Evolutionary conservation across 2,797 vertebrate species (phyloP).

Genomic region (Clamator glandarius): DNA sequence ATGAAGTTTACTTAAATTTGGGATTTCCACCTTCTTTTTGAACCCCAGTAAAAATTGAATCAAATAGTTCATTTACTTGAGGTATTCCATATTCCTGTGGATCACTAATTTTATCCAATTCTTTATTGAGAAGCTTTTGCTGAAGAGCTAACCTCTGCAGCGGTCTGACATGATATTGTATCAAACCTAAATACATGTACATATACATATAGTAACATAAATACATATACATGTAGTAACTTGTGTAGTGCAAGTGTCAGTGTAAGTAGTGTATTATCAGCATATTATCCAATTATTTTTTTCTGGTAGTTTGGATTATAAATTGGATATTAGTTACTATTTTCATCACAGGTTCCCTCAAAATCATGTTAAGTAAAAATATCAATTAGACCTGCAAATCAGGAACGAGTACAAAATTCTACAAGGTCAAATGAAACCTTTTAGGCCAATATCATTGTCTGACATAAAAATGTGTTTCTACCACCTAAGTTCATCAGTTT

Average conservation of each 20-base stretch:
- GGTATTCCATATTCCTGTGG: conserved; percentile 70
- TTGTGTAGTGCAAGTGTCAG: conserved; percentile 13
- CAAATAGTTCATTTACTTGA: conserved; percentile 76
- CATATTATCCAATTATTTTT: too few relatives aligned
- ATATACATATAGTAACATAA: conserved; percentile 75
- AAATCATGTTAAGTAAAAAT: too few relatives aligned
- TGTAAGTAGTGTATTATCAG: too few relatives aligned
- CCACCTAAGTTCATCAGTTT: too few relatives aligned
- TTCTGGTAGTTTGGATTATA: too few relatives aligned
- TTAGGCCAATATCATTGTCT: too few relatives aligned
- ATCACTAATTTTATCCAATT: conserved; percentile 75
- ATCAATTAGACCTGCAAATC: too few relatives aligned
- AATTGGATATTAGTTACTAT: too few relatives aligned
- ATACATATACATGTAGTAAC: conserved; percentile 76
- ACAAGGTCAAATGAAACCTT: too few relatives aligned
- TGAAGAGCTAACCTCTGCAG: conserved; percentile 78
- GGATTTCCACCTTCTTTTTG: conserved; percentile 80
- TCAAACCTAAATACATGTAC: conserved; percentile 81
- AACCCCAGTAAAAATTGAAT: conserved; percentile 76
- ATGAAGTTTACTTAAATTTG: conserved; percentile 74
- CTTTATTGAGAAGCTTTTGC: conserved; percentile 73
- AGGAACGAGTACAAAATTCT: too few relatives aligned
- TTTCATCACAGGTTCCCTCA: too few relatives aligned
- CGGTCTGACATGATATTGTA: conserved; percentile 72
- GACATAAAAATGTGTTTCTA: too few relatives aligned